Base-by-base conservation (phyloP, 2,888 invertebrate species). In the Caenorhabditis parvicauda region DNA sequence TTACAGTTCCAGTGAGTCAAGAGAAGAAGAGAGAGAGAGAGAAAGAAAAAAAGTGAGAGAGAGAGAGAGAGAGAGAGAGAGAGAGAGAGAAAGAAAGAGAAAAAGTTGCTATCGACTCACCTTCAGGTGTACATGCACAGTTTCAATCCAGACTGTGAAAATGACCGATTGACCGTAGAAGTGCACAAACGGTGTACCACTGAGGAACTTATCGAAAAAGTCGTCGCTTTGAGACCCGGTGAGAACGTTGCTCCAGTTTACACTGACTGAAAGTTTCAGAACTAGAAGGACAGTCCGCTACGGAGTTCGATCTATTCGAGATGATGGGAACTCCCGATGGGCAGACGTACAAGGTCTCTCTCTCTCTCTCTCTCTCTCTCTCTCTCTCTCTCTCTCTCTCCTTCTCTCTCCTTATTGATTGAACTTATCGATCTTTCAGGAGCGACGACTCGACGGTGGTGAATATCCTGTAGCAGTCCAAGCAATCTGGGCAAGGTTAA, bases 101-200 rank as follows among this genome's bases (percentile, higher is more conserved):
- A 14, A 54, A 37, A 41, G n/a, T 52, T 27, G 32, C 14, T n/a
- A 38, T 21, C n/a, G n/a, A 44, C 21, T 35, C 6, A 25, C 21
- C 22, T 52, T 14, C 39, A 55, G 39, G 74, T 80, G 7, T 80
- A 72, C 52, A 60, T 80, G 55, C 65, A 77, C 59, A 64, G 66
- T 21, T 80, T 80, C 61, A 75, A 79, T 49, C 77, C 79, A 9
- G 75, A 75, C 28, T 47, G 51, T 29, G 65, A 64, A 7, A 71
- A 90, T 85, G 91, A 92, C 84, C 90, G 90, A 67, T 86, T 92
- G 67, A 89, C 89, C 54, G 90, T 92, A 72, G 91, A 92, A 84
- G 90, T 91, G 55, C 90, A 90, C 71, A 92, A 91, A 82, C 90
- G 90, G 83, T 91, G 91, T 58, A 90, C 91, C 72, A 90, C 91